Percentiles rank a stretch among this genome's conserved stretches.
Evolutionary conservation across 2,113 vertebrate species (phyloP).

Genomic region (Pelecanoides urinatrix): DNA sequence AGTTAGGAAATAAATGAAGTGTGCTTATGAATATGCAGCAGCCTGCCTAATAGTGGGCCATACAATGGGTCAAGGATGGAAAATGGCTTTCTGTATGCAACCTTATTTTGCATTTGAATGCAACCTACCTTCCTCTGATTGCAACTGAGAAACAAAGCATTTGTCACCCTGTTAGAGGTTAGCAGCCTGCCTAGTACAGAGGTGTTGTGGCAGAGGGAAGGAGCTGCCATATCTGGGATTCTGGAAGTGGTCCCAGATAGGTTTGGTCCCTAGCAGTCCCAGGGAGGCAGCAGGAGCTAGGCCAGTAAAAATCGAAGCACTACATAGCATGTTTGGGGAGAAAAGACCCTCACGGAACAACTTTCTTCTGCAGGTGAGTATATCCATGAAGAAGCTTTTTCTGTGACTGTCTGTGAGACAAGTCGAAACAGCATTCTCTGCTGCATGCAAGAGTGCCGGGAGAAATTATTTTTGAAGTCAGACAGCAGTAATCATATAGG

Average conservation of each 20-base stretch:
- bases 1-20: background rate
- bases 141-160: background rate
- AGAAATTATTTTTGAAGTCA: background rate
- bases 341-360: background rate
- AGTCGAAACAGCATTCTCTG: background rate
- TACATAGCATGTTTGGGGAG: background rate
- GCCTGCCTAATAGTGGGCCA: background rate
- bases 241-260: background rate
- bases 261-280: background rate
- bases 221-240: background rate
- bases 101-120: background rate
- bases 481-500: background rate
- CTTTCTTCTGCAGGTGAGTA: background rate
- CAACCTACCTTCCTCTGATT: background rate
- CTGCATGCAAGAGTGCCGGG: background rate
- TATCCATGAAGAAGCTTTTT: background rate
- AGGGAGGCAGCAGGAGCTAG: background rate
- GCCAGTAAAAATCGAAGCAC: background rate
- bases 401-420: background rate
- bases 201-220: background rate
- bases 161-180: background rate
- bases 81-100: background rate
- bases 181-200: background rate
- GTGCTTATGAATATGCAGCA: background rate
- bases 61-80: background rate